Percentiles rank a stretch among this genome's conserved stretches.
These are phyloP conservation scores for Amyelois transitella DNA, from an alignment of 1,140 invertebrate genomes.

Conservation along the genomic window DNA sequence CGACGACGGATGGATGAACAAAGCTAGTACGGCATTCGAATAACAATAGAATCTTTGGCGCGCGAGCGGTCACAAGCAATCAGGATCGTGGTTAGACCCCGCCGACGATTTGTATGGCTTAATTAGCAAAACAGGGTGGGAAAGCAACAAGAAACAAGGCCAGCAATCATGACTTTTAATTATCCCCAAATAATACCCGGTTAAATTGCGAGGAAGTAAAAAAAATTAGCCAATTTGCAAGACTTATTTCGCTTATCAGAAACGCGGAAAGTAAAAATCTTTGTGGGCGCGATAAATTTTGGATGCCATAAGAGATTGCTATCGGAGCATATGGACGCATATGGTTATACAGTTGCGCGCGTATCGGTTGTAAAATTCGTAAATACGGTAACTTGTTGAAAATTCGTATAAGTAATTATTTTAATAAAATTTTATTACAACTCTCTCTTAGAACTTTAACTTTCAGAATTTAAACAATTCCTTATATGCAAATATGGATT, in stretches of 20 bases:
- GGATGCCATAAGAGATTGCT: conserved; percentile 27
- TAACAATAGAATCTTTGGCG: conserved; percentile 31
- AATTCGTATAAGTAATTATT: not conserved
- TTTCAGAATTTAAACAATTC: not conserved
- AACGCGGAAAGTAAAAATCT: conserved; percentile 14
- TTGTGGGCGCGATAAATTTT: conserved; percentile 19
- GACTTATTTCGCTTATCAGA: conserved; percentile 17
- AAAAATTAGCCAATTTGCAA: conserved; percentile 22
- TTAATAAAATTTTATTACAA: not conserved
- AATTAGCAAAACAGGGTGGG: conserved; percentile 40
- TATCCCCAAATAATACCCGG: conserved; percentile 37
- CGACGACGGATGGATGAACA: conserved; percentile 43
- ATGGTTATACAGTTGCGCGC: conserved; percentile 40
- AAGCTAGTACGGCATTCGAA: conserved; percentile 33
- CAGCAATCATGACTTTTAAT: conserved; percentile 49
- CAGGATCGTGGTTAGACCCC: conserved; percentile 34
- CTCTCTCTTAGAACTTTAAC: not conserved
- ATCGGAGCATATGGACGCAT: conserved; percentile 43
- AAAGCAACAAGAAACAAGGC: conserved; percentile 22
- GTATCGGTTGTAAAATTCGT: conserved; percentile 17
- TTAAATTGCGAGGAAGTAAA: conserved; percentile 21
- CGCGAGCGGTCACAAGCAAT: conserved; percentile 34
- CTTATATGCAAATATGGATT: too few species aligned
- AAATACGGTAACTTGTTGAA: not conserved
- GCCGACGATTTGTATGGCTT: conserved; percentile 43